Evolutionary conservation across 2,888 invertebrate species (phyloP).

Genomic region (Phytoseiulus persimilis): DNA sequence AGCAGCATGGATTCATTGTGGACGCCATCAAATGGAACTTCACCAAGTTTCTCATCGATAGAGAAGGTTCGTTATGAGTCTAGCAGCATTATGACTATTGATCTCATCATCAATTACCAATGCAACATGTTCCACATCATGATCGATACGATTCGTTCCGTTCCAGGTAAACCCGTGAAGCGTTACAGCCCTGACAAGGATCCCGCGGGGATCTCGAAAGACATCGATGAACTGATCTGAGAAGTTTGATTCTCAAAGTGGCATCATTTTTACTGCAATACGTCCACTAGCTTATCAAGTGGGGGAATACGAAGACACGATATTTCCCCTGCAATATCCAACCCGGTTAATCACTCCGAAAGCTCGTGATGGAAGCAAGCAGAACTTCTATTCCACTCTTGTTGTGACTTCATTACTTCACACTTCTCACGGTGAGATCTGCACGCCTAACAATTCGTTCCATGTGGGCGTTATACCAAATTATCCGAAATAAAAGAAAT

Average conservation of each 20-base stretch:
- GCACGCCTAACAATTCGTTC: too few species aligned
- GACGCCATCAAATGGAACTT: conserved; percentile 42
- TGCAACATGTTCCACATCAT: not conserved
- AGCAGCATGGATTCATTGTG: conserved; percentile 40
- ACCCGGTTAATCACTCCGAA: too few species aligned
- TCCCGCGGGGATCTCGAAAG: conserved; percentile 35
- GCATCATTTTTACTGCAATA: too few species aligned
- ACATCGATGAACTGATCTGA: conserved; percentile 27
- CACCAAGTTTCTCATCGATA: conserved; percentile 42
- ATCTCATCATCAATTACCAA: not conserved
- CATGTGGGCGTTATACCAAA: too few species aligned
- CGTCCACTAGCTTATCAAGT: too few species aligned
- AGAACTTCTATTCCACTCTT: too few species aligned
- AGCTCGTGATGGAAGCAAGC: too few species aligned
- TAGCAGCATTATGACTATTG: not conserved
- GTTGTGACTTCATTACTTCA: too few species aligned
- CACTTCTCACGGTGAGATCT: too few species aligned
- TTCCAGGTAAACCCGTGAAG: conserved; percentile 28
- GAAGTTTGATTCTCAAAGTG: not conserved
- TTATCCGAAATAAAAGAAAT: too few species aligned
- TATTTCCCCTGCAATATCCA: too few species aligned
- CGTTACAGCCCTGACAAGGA: conserved; percentile 37
- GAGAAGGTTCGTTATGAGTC: conserved; percentile 28
- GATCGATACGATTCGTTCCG: not conserved
- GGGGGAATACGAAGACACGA: too few species aligned